Base-by-base conservation (phyloP, 2,797 vertebrate species). In the Tachyglossus aculeatus region DNA sequence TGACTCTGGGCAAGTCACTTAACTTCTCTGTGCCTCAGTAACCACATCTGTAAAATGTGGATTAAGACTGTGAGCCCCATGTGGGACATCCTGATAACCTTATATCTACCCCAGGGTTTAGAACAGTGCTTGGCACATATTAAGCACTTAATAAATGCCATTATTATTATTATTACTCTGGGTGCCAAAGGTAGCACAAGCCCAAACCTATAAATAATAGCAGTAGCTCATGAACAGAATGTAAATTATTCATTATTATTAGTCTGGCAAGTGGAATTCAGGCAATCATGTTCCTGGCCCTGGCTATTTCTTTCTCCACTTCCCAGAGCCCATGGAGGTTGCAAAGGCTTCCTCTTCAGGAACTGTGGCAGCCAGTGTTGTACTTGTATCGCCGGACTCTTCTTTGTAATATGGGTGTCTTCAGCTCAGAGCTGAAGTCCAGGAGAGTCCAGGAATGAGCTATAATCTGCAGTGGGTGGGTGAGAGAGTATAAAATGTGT, bases 391-490 rank as follows among this genome's bases (percentile, higher is more conserved):
- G 19, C 6, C 29, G 44, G 3, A 9, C 10, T 61, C 12, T 63
- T 53, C 9, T 34, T 50, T 31, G 39, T 47, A 22, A 67, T 54
- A 34, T 39, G 38, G 22, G 8, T 37, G 27, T 5, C 39, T 56
- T 27, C 57, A 39, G 10, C 9, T 22, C 6, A 25, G n/a, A 51
- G 19, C 15, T 47, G 14, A n/a, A n/a, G n/a, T n/a, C n/a, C n/a
- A n/a, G n/a, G n/a, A n/a, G n/a, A 55, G 54, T 72, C 66, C 39
- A 37, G 9, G 73, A 32, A 25, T 74, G 53, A 39, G 48, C 6
- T 71, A 15, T 60, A 58, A 14, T 5, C 18, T 4, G 2, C 36
- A 22, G 12, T 31, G 41, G 21, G 34, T n/a, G n/a, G n/a, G n/a
- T n/a, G n/a, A n/a, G n/a, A n/a, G n/a, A n/a, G n/a, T n/a, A n/a